Evolutionary conservation across 2,113 vertebrate species (phyloP).

Genomic region (Tragelaphus imberbis): DNA sequence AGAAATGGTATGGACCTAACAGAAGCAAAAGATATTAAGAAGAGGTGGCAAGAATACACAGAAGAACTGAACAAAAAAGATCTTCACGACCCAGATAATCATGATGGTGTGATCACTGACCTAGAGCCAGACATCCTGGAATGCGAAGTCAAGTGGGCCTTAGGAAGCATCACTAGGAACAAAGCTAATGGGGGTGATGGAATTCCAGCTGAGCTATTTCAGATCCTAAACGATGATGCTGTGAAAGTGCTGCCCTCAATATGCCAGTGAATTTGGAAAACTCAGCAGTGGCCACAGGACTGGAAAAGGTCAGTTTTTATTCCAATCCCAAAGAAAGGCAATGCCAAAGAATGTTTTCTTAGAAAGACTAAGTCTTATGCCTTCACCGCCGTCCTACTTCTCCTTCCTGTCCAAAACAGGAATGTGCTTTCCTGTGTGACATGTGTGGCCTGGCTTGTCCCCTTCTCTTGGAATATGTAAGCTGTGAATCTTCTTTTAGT

Average conservation of each 20-base stretch:
- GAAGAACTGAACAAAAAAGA: neutral
- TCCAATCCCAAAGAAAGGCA: neutral
- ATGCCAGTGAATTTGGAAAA: neutral
- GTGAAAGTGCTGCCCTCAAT: neutral
- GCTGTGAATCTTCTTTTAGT: neutral
- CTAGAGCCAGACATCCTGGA: neutral
- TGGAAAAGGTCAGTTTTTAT: neutral
- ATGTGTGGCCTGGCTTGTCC: fast-evolving
- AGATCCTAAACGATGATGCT: neutral
- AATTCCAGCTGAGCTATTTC: neutral
- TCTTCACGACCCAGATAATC: neutral
- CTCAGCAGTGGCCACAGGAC: neutral
- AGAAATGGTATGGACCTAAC: neutral
- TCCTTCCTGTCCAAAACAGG: neutral
- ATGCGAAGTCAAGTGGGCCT: neutral
- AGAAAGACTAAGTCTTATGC: neutral
- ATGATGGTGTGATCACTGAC: fast-evolving
- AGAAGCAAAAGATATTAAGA: neutral
- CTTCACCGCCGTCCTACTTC: neutral
- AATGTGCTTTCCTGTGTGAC: fast-evolving
- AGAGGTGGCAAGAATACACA: neutral
- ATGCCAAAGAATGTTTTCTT: neutral
- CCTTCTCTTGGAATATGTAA: neutral
- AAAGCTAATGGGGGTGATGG: neutral
- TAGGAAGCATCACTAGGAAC: neutral